Base-by-base conservation (phyloP, 92 coral and sea anemone species). In the Epizoanthus fatuus region DNA sequence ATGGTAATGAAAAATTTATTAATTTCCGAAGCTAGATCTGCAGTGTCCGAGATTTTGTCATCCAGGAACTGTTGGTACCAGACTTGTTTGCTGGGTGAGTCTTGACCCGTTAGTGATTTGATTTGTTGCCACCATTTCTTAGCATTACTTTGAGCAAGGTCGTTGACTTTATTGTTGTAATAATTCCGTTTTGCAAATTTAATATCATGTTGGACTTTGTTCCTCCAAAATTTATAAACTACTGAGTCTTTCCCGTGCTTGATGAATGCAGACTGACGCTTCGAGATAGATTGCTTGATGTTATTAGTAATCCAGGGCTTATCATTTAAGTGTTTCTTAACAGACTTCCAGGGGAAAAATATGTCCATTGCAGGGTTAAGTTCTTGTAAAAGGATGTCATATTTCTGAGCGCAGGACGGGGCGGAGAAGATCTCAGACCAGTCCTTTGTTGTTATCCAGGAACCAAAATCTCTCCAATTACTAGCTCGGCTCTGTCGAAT, bases 391-490 rank as follows among this genome's bases (percentile, higher is more conserved):
- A 75, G 54, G 17, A 75, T 32, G 13, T 54, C 19, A 29, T 25
- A 75, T 63, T 25, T 75, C 7, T 14, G 45, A 22, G 67, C 13
- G 14, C 67, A 62, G 3, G 67, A 14, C 15, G 67, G 14, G 11
- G 67, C 14, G 20, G 67, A 62, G 38, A 19, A 62, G 3, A 20
- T 45, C 9, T 75, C 81, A 17, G 81, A 29, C 81, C 81, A 75
- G 47, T 55, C 68, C 67, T 54, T 75, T 54, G 67, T 29, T 54
- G 81, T 55, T 32, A 75, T 75, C 81, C 81, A 75, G 7, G 64
- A 29, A 12, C 81, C 81, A 81, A 81, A 81, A 42, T 67, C 63
- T 67, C 86, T 66, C 86, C 77, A 81, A 7, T 81, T 81, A 22
- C 86, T 81, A 4, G 86, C 76, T 35, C 86, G 86, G 13, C 37